Evolutionary conservation across 2,888 invertebrate species (phyloP), one percentile per base, ranked within the genome.

Genomic region (Dryococelus australis): DNA sequence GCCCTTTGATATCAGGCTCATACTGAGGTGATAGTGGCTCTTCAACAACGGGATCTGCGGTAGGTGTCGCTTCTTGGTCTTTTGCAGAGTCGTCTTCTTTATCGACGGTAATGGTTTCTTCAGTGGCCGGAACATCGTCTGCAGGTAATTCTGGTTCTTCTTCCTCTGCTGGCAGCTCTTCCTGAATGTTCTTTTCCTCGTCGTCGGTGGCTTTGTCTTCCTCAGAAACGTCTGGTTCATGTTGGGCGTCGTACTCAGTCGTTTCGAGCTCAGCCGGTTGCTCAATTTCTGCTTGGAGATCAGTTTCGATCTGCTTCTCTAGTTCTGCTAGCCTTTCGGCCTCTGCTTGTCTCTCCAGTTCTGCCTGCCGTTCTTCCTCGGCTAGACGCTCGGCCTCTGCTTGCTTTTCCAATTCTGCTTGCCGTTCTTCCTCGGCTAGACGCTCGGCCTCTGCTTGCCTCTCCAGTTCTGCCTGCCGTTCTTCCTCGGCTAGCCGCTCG

Each of bases 351-450:
- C 84, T 88, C 43, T 85, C 88, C 28, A 35, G 85, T 85, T 89
- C 89, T 27, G 88, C 87, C 78, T 87, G 43, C 83, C 84, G 86
- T 83, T 24, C 28, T 35, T 35, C 43, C 83, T 87, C 88, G 28
- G 90, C 96, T 0, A 95, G 95, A 90, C 96, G 92, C 92, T 96
- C 96, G 85, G 8, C 85, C 89, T 88, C 89, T 87, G 89, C 79
- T 35, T 28, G 83, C 13, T 26, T 90, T 8, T 92, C 93, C 87
- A 94, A 93, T 89, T 94, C 94, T 0, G 92, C 92, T 89, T 93
- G 92, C 84, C 92, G 91, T 90, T 93, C 93, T 89, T 93, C 94
- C 90, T 94, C 91, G 0, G 83, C 27, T 84, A 89, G 88, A 6
- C 90, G 89, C 88, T 92, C 92, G 90, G n/a, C 84, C 43, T 88